Evolutionary conservation across 2,113 vertebrate genomes (phyloP).

Genomic region (Crotalus viridis): DNA sequence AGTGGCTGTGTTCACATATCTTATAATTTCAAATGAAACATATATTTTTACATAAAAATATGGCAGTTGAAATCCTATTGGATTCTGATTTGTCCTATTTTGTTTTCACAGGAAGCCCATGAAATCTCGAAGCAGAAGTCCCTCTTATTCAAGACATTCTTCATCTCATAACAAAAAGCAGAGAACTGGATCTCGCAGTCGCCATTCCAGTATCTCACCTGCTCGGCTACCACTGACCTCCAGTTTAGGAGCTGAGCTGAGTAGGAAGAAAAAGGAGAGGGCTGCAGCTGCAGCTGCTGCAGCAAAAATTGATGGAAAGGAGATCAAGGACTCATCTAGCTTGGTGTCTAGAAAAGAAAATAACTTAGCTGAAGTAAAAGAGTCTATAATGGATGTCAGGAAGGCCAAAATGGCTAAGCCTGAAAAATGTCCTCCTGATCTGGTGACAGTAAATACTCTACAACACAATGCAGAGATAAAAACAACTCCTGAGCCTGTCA

Average conservation of each 20-base stretch:
- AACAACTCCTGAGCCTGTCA: conserved; percentile 62
- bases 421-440: conserved; percentile 70
- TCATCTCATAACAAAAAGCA: conserved; percentile 91
- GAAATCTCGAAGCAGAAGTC: conserved; percentile 92
- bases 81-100: not conserved
- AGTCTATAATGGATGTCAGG: conserved; percentile 67
- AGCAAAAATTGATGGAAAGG: conserved; percentile 78
- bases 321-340: conserved; percentile 72
- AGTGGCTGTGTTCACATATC: not conserved
- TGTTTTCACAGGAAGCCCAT: conserved; percentile 79
- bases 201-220: conserved; percentile 88
- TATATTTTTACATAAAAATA: not conserved
- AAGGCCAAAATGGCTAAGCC: conserved; percentile 69
- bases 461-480: conserved; percentile 64
- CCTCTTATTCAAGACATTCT: conserved; percentile 86
- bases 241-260: conserved; percentile 93
- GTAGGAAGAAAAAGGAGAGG: conserved; percentile 90
- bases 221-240: conserved; percentile 87
- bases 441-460: conserved; percentile 54
- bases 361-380: conserved; percentile 70
- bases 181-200: conserved; percentile 83
- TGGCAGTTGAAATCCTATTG: not conserved
- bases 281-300: conserved; percentile 86
- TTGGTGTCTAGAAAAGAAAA: conserved; percentile 71
- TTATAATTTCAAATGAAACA: not conserved